Conservation (phyloP, 2,797 vertebrate genomes). For the Dicrostonyx torquatus region DNA sequence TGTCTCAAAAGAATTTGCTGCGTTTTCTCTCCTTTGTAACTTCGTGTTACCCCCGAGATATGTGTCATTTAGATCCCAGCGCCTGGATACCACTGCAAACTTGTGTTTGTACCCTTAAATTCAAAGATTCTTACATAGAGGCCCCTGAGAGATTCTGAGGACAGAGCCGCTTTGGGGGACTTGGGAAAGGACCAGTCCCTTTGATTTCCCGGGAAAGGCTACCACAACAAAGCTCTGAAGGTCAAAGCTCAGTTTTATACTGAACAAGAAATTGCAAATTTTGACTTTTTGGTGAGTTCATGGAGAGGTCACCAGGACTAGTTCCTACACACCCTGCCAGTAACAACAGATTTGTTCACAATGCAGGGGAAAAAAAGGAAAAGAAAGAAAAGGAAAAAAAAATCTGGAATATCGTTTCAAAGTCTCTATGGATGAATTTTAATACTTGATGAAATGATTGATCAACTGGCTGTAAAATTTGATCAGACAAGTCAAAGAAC, state of each 20-base stretch:
- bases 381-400: neutral
- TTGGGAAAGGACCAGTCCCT: constrained; percentile 76
- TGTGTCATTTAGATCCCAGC: neutral
- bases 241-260: constrained; percentile 80
- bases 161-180: constrained; percentile 65
- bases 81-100: constrained; percentile 39
- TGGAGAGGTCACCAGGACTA: constrained; percentile 75
- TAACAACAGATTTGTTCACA: constrained; percentile 77
- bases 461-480: constrained; percentile 60
- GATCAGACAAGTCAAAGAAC: constrained; percentile 59
- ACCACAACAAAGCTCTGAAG: constrained; percentile 78
- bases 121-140: constrained; percentile 39
- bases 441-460: constrained; percentile 75
- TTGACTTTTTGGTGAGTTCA: constrained; percentile 81
- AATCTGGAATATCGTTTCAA: constrained; percentile 63
- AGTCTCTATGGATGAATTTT: constrained; percentile 67
- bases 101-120: constrained; percentile 40
- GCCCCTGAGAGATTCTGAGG: constrained; percentile 55
- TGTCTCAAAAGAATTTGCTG: constrained; percentile 7
- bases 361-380: neutral
- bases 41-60: constrained; percentile 13
- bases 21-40: constrained; percentile 10
- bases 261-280: constrained; percentile 80
- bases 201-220: constrained; percentile 79
- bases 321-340: constrained; percentile 76